Evolutionary conservation across 1,140 invertebrate genomes (phyloP).

Genomic region (Drosophila persimilis): DNA sequence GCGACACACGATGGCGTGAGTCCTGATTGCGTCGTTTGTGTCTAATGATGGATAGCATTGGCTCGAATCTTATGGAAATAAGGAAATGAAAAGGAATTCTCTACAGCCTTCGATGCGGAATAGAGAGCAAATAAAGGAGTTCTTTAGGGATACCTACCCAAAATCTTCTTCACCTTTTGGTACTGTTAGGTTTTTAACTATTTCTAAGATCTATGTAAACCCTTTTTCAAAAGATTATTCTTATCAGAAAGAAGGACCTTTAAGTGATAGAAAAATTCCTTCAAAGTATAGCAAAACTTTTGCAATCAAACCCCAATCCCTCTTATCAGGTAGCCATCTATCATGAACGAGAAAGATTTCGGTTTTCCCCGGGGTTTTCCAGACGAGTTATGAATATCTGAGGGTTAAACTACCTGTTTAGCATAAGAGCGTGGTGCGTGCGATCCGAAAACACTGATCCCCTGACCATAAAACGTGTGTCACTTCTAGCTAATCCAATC

Average conservation of each 20-base stretch:
- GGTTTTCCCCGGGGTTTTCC: constrained; percentile 79
- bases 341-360: constrained; percentile 61
- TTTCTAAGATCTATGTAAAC: no score
- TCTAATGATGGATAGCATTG: constrained; percentile 24
- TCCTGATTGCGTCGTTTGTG: constrained; percentile 47
- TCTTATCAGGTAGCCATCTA: constrained; percentile 39
- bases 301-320: constrained; percentile 14
- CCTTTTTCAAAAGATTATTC: no score
- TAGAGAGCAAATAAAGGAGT: no score
- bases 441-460: constrained; percentile 17
- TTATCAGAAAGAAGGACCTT: no score
- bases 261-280: background rate
- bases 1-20: constrained; percentile 46
- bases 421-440: no score
- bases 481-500: constrained; percentile 53
- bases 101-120: no score
- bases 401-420: constrained; percentile 44
- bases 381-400: constrained; percentile 60
- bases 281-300: background rate
- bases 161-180: no score
- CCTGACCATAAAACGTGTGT: constrained; percentile 37
- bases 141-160: no score
- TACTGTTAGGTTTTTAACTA: no score
- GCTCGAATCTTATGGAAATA: no score
- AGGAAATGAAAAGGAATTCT: no score